Conservation (phyloP, 2,113 vertebrate genomes). For the Pachycephala philippinensis region DNA sequence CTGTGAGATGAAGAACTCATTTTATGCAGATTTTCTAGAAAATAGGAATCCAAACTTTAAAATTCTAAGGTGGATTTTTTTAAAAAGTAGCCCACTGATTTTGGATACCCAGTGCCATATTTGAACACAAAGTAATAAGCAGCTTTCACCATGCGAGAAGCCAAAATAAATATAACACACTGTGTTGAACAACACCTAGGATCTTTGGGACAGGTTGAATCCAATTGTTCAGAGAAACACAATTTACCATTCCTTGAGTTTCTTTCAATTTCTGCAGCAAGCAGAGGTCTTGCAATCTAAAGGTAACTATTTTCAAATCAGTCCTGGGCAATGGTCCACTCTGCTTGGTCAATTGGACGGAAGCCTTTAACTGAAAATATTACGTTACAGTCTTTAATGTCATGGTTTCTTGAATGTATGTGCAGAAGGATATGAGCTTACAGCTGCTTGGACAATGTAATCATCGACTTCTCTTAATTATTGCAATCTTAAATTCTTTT, state of each 20-base stretch:
- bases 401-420: not conserved
- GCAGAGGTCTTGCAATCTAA: not conserved
- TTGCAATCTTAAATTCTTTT: not conserved
- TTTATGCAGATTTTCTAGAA: not conserved
- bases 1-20: not conserved
- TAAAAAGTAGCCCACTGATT: not conserved
- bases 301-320: not conserved
- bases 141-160: not conserved
- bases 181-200: not conserved
- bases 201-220: not conserved
- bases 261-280: not conserved
- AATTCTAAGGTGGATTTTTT: not conserved
- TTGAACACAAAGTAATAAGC: not conserved
- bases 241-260: not conserved
- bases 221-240: not conserved
- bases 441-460: accelerated
- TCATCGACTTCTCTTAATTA: not conserved
- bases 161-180: not conserved
- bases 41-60: not conserved
- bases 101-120: not conserved
- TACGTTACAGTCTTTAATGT: not conserved
- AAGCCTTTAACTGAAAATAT: not conserved
- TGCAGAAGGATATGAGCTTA: not conserved
- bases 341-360: not conserved
- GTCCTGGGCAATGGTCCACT: not conserved